These are phyloP conservation scores for Zaprionus nigranus DNA, from an alignment of 1,140 invertebrate species.

Conservation along the genomic window DNA sequence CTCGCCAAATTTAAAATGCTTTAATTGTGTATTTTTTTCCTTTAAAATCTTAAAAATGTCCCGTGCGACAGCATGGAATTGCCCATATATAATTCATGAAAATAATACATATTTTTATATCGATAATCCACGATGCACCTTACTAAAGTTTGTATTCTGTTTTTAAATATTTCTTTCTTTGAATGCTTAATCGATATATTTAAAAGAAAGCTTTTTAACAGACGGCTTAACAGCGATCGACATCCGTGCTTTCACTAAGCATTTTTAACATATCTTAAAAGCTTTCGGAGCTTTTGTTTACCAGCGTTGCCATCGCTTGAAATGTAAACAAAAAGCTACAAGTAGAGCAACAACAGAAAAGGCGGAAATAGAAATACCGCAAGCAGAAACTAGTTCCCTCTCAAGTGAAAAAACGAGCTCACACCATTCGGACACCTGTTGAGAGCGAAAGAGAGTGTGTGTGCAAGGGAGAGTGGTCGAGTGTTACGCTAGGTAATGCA, in stretches of 20 bases:
- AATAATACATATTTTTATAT: too few species aligned
- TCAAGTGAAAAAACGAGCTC: not conserved
- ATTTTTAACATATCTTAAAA: slow-evolving; percentile 4
- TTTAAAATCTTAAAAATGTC: too few species aligned
- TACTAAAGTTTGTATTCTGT: too few species aligned
- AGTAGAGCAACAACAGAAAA: slow-evolving; percentile 13
- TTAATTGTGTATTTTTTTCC: too few species aligned
- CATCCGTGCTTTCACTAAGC: slow-evolving; percentile 14
- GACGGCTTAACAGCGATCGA: slow-evolving; percentile 13
- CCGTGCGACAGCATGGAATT: too few species aligned
- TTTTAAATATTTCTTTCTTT: not conserved
- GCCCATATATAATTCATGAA: too few species aligned
- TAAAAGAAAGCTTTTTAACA: not conserved
- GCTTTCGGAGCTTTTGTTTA: not conserved
- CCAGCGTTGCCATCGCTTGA: not conserved
- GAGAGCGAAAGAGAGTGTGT: slow-evolving; percentile 9
- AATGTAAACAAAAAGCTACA: slow-evolving; percentile 33
- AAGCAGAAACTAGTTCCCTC: slow-evolving; percentile 7
- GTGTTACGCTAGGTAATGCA: not conserved
- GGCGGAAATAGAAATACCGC: slow-evolving; percentile 22
- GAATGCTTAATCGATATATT: not conserved
- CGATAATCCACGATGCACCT: too few species aligned
- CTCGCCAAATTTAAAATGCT: too few species aligned
- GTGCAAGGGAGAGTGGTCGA: not conserved
- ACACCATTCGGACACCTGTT: slow-evolving; percentile 24